Base-by-base conservation (phyloP, 2,797 vertebrate genomes). In the Adelosebastes latens region DNA sequence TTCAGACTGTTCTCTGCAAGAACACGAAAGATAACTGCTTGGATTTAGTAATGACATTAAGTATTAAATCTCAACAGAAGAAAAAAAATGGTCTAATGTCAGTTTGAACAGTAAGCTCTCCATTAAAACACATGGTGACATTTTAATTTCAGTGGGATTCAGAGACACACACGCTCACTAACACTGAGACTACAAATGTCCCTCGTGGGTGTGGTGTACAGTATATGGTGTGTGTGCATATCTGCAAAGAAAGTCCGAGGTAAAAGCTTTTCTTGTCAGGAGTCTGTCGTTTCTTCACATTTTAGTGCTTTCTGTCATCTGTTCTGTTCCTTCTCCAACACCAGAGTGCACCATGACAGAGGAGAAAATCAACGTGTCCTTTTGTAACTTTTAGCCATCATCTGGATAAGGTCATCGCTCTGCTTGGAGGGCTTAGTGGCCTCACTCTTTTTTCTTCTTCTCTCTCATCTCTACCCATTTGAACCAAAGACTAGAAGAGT, bases 81-180 rank as follows among this genome's bases (percentile, higher is more conserved):
- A 20, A 52, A 49, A 52, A 77, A 71, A 71, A 60, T 2, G 5
- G 6, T 36, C 36, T 59, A 58, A 61, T 71, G 71, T 60, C 68
- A 88, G 74, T 32, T 77, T 88, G 55, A 89, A 69, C 56, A 65
- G 64, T 80, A 81, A 81, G 78, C 71, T 71, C 64, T 80, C 12
- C 2, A 78, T 81, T 83, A 69, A 81, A 84, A 82, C 31, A 64
- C 81, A 75, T 12, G 8, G 66, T 81, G 81, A 87, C 80, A 83
- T 82, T 87, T 88, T 68, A 80, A 88, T 83, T 81, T 83, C 29
- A 39, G 27, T 46, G 32, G 24, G 75, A 81, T 39, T 39, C 56
- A 66, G 1, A 70, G 34, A 60, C 79, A 70, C 20, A 61, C 20
- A 25, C 10, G 20, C 6, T 29, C 32, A 42, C 3, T 39, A 22